phyloP scores from a whole-genome alignment of 2,888 invertebrate genomes.

The Leistus spinibarbis region DNA sequence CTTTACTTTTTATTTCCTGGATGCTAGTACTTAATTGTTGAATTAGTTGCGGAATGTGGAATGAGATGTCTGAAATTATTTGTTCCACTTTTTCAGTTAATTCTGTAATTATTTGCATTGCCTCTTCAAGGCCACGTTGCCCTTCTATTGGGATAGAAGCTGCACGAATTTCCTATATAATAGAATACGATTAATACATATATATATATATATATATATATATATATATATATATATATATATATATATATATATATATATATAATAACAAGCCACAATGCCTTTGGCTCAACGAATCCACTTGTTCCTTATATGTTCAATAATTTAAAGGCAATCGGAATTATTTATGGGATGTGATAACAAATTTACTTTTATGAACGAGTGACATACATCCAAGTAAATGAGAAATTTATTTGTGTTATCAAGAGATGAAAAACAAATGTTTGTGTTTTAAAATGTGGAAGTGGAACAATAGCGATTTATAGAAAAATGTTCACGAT shows the following conservation, averaged over 20 bases:
- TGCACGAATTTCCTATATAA: background rate
- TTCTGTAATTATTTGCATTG: background rate
- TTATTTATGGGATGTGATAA: too few species aligned
- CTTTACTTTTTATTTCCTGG: background rate
- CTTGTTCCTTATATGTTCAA: too few species aligned
- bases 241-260: background rate
- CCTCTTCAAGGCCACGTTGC: background rate
- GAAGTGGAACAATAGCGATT: too few species aligned
- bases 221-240: constrained; percentile 6
- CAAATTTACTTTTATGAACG: too few species aligned
- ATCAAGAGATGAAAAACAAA: too few species aligned
- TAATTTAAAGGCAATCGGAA: too few species aligned
- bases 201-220: background rate
- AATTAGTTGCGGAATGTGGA: background rate
- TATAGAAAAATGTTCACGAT: too few species aligned
- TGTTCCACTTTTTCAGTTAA: background rate
- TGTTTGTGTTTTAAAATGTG: too few species aligned
- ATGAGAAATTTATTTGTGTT: too few species aligned
- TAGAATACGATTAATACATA: too few species aligned
- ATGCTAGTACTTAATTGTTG: background rate
- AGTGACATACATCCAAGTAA: too few species aligned
- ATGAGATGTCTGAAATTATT: background rate
- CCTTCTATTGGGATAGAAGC: background rate
- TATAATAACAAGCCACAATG: background rate
- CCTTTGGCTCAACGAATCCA: too few species aligned